These are phyloP conservation scores for Nasonia longicornis DNA, from an alignment of 1,140 invertebrate species.

Conservation along the genomic window DNA sequence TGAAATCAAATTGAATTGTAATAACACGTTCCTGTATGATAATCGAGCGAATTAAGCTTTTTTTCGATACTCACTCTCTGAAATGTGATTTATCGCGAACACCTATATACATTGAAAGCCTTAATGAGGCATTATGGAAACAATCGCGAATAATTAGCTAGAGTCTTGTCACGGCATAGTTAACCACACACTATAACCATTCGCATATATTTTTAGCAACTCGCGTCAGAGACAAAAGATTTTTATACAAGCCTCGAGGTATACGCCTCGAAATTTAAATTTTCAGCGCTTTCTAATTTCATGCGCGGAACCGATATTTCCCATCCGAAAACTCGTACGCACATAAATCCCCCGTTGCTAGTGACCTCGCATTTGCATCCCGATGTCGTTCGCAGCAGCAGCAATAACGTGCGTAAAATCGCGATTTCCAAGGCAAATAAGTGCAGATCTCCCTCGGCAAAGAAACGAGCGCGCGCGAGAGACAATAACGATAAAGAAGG, in stretches of 20 bases:
- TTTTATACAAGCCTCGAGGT: too few relatives aligned
- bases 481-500: not conserved
- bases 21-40: too few relatives aligned
- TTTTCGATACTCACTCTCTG: too few relatives aligned
- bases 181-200: too few relatives aligned
- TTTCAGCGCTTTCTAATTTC: not conserved
- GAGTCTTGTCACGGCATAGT: too few relatives aligned
- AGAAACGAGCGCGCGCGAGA: not conserved
- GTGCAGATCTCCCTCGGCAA: not conserved
- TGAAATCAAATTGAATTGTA: not conserved
- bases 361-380: not conserved
- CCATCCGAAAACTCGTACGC: not conserved
- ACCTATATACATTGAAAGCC: too few relatives aligned
- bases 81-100: too few relatives aligned
- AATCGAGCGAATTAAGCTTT: too few relatives aligned
- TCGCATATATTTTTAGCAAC: too few relatives aligned
- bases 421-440: conserved; percentile 8
- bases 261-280: not conserved
- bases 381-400: not conserved
- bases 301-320: not conserved
- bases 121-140: too few relatives aligned
- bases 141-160: too few relatives aligned
- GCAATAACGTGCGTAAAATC: conserved; percentile 1
- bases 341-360: not conserved
- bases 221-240: too few relatives aligned